Evolutionary conservation across 2,888 invertebrate species (phyloP).

Genomic region (Labia minor): DNA sequence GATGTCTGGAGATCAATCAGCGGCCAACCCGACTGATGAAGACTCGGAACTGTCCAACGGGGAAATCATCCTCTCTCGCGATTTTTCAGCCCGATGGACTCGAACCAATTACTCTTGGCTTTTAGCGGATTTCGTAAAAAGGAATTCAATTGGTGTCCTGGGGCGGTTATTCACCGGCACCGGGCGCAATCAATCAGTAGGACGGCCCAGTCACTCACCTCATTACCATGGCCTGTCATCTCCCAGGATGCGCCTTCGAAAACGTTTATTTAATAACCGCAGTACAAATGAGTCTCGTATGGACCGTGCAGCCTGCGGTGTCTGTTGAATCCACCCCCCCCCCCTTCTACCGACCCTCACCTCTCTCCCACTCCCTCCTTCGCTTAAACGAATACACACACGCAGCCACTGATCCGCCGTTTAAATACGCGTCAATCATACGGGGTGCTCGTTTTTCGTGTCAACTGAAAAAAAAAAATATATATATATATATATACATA

Average conservation of each 20-base stretch:
- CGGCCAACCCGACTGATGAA: neutral
- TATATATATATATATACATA: neutral
- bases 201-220: neutral
- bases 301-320: neutral
- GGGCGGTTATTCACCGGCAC: neutral
- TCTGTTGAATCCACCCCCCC: neutral
- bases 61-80: neutral
- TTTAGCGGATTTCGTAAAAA: neutral
- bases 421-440: constrained; percentile 13
- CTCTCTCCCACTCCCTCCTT: neutral
- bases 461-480: neutral
- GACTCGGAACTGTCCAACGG: neutral
- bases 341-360: neutral
- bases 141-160: neutral
- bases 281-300: constrained; percentile 2
- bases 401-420: neutral
- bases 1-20: neutral
- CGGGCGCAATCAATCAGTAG: neutral
- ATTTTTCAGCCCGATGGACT: neutral
- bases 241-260: neutral
- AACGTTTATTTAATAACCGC: constrained; percentile 13
- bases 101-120: neutral
- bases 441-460: neutral
- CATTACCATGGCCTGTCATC: constrained; percentile 13
- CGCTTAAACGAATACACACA: neutral